Percentiles rank a stretch among this genome's conserved stretches.
Evolutionary conservation across 2,888 invertebrate genomes (phyloP).

Genomic region (Tipula vernalis): DNA sequence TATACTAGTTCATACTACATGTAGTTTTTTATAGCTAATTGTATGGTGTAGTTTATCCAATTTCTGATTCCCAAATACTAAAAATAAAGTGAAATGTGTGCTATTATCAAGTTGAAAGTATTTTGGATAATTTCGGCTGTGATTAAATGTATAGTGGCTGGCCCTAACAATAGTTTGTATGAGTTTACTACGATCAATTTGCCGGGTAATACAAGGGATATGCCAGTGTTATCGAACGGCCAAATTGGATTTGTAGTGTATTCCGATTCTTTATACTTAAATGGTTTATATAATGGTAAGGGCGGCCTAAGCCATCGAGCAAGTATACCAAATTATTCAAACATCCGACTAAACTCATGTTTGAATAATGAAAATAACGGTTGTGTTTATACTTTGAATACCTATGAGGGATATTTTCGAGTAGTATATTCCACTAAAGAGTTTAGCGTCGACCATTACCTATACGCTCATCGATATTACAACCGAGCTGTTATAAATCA

Average conservation of each 20-base stretch:
- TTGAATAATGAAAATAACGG: not conserved
- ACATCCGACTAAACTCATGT: conserved; percentile 26
- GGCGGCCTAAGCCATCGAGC: conserved; percentile 44
- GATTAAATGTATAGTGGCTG: not conserved
- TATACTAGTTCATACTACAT: not conserved
- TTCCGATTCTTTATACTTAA: conserved; percentile 46
- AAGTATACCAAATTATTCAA: conserved; percentile 46
- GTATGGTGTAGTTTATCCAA: not conserved
- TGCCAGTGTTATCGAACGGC: conserved; percentile 48
- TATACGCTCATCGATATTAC: conserved; percentile 34
- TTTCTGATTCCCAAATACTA: not conserved
- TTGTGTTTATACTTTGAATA: not conserved
- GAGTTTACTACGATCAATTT: not conserved
- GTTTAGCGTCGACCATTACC: conserved; percentile 21
- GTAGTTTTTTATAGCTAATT: not conserved
- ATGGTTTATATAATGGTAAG: conserved; percentile 45
- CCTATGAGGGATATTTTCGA: not conserved
- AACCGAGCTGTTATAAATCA: conserved; percentile 34
- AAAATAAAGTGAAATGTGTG: not conserved
- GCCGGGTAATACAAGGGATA: conserved; percentile 23
- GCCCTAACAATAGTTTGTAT: not conserved
- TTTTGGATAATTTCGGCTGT: not conserved
- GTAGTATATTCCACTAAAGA: not conserved
- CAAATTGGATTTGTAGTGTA: conserved; percentile 46
- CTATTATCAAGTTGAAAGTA: not conserved